Percentiles rank a stretch among this genome's conserved stretches.
Evolutionary conservation across 2,113 vertebrate genomes (phyloP).

Genomic region (Oophaga pumilio): DNA sequence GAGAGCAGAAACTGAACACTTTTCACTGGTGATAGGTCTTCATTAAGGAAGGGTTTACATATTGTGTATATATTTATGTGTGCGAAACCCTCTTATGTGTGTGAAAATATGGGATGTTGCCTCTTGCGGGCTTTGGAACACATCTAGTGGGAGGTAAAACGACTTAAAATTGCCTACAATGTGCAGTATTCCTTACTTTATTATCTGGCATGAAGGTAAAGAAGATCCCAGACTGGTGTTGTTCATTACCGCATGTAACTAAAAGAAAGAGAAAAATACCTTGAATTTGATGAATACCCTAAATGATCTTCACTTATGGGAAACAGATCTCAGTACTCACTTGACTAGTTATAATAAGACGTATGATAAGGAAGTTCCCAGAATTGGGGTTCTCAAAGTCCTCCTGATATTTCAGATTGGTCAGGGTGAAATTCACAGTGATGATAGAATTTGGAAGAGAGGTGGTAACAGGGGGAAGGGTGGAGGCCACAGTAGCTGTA

Average conservation of each 20-base stretch:
- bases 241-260: slow-evolving; percentile 43
- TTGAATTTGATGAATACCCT: too few species aligned
- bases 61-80: too few species aligned
- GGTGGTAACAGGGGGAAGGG: background rate
- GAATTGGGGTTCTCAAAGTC: slow-evolving; percentile 61
- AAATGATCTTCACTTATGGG: too few species aligned
- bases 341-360: background rate
- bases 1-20: too few species aligned
- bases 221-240: background rate
- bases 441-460: slow-evolving; percentile 49
- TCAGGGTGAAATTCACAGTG: slow-evolving; percentile 68
- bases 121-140: too few species aligned
- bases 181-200: background rate
- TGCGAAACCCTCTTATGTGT: too few species aligned
- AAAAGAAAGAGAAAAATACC: background rate
- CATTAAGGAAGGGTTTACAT: too few species aligned
- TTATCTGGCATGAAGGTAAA: background rate
- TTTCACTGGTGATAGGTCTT: too few species aligned
- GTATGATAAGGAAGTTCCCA: slow-evolving; percentile 1
- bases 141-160: too few species aligned
- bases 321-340: slow-evolving; percentile 4
- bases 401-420: slow-evolving; percentile 64
- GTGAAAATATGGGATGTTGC: too few species aligned
- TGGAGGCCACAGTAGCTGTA: background rate
- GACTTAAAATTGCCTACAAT: background rate